Base-by-base conservation (phyloP, 2,888 invertebrate species). In the Carterocephalus palaemon region DNA sequence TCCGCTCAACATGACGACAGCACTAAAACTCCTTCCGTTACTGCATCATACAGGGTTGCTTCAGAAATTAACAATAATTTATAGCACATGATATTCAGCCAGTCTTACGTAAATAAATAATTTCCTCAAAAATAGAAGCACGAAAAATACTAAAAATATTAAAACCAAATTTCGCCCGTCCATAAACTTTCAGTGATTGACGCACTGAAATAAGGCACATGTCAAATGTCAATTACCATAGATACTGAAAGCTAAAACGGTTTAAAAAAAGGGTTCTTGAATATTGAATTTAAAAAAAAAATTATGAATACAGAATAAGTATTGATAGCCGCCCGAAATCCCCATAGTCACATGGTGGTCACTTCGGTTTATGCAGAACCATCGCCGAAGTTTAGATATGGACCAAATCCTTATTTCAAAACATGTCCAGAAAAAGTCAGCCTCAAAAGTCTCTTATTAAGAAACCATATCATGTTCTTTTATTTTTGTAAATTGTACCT, bases 1-100 rank as follows among this genome's bases (percentile, higher is more conserved):
- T 86, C 76, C 86, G 85, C 75, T 80, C 77, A 85, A 80, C 86
- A 86, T 86, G 78, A 73, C 83, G 81, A 66, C 62, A 68, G 67
- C 68, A 62, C 70, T 57, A 62, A 53, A 52, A 64, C 63, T 65
- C 58, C 56, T 59, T 65, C 58, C 57, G 59, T 59, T 63, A 56
- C 62, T 57, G 71, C 66, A 67, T 71, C 72, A 70, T 72, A 69
- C 63, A 72, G 74, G 62, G 64, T 67, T 64, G 51, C 63, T 53
- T 62, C 54, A 59, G 63, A 60, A 61, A 52, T 67, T 62, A 57
- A 55, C 59, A 62, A 68, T 58, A 78, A 74, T 77, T 83, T 77
- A 77, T 56, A 70, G 73, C 75, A 82, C 86, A 85, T 85, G 78
- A 83, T 85, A 83, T 67, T 70, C 70, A 60, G 76, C 75, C 84